Evolutionary conservation across 2,888 invertebrate genomes (phyloP), one percentile per base, ranked within the genome.

Genomic region (Rotaria magnacalcarata): DNA sequence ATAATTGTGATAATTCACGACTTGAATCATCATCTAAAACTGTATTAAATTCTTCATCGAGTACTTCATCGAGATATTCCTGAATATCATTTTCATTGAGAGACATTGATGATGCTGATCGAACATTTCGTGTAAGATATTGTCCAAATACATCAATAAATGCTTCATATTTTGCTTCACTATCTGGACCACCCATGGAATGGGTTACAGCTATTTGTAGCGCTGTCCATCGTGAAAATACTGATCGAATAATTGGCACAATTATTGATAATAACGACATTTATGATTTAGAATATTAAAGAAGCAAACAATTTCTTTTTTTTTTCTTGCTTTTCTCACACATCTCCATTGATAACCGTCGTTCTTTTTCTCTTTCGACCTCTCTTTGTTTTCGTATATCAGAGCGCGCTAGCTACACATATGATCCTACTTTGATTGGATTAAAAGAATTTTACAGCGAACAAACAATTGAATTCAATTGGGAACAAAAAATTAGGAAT

Each of bases 41-140:
- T 14, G 75, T 47, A 80, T 80, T 80, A 24, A 80, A 80, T 80
- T 80, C 75, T 43, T 80, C 75, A 80, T 80, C 75, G 6, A 80
- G 19, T 34, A 80, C 11, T 43, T 80, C 75, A 47, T 80, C 75
- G 3, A 80, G n/a, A 47, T 80, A 80, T 47, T 80, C 75, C 43
- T 80, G 75, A 24, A 80, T 43, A 80, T 80, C 47, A 11, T 21
- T 34, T 43, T 41, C 75, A 34, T 10, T 43, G 8, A 21, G 3
- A 43, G 43, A 41, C 16, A 75, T 24, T 10, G 43, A 43, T 41
- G n/a, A 24, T 24, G 41, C 6, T 43, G 43, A 27, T 47, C 47
- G 41, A 80, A 80, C 21, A 47, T 41, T 80, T 80, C 75, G 41
- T 47, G n/a, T 43, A 21, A 80, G 47, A 80, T 80, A 43, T 80